Conservation (phyloP, 2,797 vertebrate genomes). For the Sebastes paucispinis region DNA sequence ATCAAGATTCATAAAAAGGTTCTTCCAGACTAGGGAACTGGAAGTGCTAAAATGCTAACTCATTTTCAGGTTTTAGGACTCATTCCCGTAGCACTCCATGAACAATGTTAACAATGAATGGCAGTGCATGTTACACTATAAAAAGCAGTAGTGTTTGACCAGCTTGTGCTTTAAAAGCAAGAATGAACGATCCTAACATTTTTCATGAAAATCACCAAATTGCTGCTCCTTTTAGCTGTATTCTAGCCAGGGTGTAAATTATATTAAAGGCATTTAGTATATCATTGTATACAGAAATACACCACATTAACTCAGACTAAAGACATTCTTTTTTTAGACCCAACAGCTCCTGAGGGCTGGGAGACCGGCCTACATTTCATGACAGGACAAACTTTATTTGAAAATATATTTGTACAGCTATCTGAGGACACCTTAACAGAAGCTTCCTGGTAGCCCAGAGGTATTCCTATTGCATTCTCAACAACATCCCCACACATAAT, state of each 20-base stretch:
- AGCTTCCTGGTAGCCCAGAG: no score
- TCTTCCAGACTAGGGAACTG: no score
- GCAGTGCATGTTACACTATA: background rate
- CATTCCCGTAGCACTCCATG: no score
- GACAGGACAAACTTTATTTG: background rate
- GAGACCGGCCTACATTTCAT: background rate
- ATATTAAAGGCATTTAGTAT: background rate
- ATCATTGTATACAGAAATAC: background rate
- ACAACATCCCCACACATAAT: background rate
- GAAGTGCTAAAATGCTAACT: no score
- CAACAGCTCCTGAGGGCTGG: background rate
- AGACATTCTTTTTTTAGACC: background rate
- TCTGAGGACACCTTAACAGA: no score
- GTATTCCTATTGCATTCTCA: background rate
- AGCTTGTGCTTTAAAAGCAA: background rate
- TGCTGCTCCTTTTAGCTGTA: background rate
- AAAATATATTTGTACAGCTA: background rate
- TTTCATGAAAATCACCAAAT: background rate
- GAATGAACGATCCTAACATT: no score
- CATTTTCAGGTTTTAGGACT: no score
- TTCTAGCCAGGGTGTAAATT: background rate
- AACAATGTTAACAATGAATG: background rate
- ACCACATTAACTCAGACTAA: background rate
- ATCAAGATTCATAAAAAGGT: no score
- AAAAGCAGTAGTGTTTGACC: background rate